These are phyloP conservation scores for Pangasius djambal DNA, from an alignment of 2,797 vertebrate genomes.

Conservation along the genomic window DNA sequence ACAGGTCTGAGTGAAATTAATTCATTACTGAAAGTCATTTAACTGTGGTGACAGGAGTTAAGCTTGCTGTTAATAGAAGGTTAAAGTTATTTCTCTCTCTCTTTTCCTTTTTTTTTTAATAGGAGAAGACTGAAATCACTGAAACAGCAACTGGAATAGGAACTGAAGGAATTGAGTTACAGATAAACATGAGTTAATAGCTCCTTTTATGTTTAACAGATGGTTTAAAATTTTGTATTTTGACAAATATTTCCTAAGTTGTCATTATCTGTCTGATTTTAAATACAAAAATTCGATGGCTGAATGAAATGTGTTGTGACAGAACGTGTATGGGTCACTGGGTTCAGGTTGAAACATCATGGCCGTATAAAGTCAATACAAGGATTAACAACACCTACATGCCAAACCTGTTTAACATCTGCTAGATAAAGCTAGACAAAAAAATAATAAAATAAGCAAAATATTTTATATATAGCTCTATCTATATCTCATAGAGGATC, in stretches of 20 bases:
- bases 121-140: not conserved
- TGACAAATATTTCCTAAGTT: not conserved
- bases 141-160: not conserved
- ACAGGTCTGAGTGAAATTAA: constrained; percentile 62
- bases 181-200: not conserved
- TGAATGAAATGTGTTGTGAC: constrained; percentile 12
- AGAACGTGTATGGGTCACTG: not conserved
- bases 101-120: not conserved
- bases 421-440: not conserved
- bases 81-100: constrained; percentile 23
- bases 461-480: not conserved
- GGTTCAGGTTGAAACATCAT: constrained; percentile 14
- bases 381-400: not conserved
- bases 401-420: not conserved
- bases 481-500: not conserved
- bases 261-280: not conserved
- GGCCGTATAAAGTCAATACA: not conserved
- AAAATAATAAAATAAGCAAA: not conserved
- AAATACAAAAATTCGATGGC: not conserved
- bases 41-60: constrained; percentile 38
- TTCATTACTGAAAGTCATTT: constrained; percentile 51
- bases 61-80: constrained; percentile 35
- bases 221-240: not conserved
- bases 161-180: not conserved
- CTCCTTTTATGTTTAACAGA: not conserved